Conservation (phyloP, 1,140 invertebrate genomes). For the Drosophila willistoni region DNA sequence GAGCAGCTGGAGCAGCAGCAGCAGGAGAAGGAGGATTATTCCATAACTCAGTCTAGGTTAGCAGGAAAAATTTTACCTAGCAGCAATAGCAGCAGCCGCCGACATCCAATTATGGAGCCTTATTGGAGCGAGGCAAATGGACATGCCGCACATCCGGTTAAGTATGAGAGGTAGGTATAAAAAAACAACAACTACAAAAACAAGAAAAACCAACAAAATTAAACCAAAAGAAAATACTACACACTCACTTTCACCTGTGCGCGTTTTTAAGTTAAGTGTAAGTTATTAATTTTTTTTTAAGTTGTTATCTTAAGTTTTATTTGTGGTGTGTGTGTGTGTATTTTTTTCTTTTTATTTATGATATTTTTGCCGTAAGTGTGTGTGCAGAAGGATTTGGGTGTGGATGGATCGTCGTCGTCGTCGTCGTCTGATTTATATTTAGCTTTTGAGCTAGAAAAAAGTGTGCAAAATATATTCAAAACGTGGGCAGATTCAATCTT, state of each 20-base stretch:
- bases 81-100: conserved; percentile 19
- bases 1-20: conserved; percentile 22
- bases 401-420: conserved; percentile 12
- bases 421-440: conserved; percentile 54
- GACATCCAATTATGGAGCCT: conserved; percentile 68
- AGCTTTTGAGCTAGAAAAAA: conserved; percentile 57
- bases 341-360: not conserved
- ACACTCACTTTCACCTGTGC: conserved; percentile 71
- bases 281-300: conserved; percentile 16
- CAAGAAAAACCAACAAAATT: conserved; percentile 27
- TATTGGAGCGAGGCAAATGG: conserved; percentile 82
- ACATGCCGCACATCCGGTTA: conserved; percentile 82
- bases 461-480: conserved; percentile 62
- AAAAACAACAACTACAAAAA: conserved; percentile 24
- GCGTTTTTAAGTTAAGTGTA: conserved; percentile 60
- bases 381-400: conserved; percentile 29
- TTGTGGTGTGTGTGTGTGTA: not conserved
- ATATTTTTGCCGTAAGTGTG: conserved; percentile 16
- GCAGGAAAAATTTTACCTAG: conserved; percentile 33
- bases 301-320: conserved; percentile 37
- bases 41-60: conserved; percentile 7
- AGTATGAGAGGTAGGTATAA: conserved; percentile 83
- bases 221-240: not conserved
- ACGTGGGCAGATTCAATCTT: conserved; percentile 63
- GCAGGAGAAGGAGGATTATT: conserved; percentile 9